phyloP scores from a whole-genome alignment of 2,888 invertebrate genomes.

The Sclerodermus sp. region DNA sequence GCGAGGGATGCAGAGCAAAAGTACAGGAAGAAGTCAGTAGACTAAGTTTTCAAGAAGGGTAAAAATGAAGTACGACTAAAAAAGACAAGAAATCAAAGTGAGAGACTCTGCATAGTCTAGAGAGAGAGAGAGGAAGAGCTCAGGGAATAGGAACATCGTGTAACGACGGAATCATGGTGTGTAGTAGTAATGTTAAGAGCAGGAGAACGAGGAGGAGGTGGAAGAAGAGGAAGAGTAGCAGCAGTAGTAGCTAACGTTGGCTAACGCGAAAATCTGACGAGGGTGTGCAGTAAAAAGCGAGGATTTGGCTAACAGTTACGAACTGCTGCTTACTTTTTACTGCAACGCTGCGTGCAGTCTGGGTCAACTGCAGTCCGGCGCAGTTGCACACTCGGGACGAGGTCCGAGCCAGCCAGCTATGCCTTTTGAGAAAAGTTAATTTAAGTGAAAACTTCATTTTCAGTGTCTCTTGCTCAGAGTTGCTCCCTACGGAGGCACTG shows the following conservation, averaged over 20 bases:
- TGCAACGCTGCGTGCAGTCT: neutral
- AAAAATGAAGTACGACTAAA: neutral
- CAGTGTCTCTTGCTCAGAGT: conserved; percentile 20
- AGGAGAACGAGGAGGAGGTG: neutral
- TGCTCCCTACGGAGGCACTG: conserved; percentile 12
- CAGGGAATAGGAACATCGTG: conserved; percentile 1
- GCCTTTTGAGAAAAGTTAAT: conserved; percentile 28
- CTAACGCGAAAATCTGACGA: neutral
- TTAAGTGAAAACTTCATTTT: conserved; percentile 35
- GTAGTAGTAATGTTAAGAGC: conserved; percentile 1
- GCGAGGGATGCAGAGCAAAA: no score
- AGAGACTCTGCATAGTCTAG: neutral
- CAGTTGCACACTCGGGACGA: neutral
- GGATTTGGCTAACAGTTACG: conserved; percentile 13
- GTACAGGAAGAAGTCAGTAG: neutral
- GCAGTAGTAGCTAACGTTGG: neutral
- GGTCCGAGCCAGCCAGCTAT: neutral
- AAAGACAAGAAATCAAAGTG: conserved; percentile 3
- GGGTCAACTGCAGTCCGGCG: neutral
- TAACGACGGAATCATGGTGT: conserved; percentile 8
- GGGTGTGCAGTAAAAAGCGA: conserved; percentile 11
- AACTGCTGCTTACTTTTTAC: conserved; percentile 1
- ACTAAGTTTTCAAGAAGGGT: conserved; percentile 7
- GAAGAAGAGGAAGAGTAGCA: neutral
- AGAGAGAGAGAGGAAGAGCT: neutral